Percentiles rank a stretch among this genome's conserved stretches.
These are phyloP conservation scores for Lutjanus erythropterus DNA, from an alignment of 2,113 vertebrate species.

Conservation along the genomic window DNA sequence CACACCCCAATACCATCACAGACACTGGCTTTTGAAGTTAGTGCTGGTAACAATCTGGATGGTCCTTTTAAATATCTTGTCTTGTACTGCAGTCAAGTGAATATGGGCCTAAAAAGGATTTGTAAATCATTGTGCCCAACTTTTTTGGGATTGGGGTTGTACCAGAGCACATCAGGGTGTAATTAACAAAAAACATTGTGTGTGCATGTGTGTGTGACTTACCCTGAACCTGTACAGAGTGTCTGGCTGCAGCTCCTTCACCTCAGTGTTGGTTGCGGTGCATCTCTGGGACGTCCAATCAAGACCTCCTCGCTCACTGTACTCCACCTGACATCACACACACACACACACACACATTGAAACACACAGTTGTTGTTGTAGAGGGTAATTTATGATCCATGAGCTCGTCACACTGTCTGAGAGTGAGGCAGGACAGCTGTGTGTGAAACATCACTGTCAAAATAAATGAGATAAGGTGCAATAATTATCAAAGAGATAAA, in stretches of 20 bases:
- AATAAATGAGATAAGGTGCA: not conserved
- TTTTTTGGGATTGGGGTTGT: too few species aligned
- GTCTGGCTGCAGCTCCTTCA: constrained; percentile 86
- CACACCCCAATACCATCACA: too few species aligned
- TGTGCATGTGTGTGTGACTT: constrained; percentile 62
- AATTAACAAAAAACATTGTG: not conserved
- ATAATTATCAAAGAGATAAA: not conserved
- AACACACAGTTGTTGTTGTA: not conserved
- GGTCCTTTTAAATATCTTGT: too few species aligned
- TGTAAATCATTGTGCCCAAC: too few species aligned
- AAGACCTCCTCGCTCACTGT: constrained; percentile 84
- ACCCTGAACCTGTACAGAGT: constrained; percentile 90
- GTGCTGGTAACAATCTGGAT: too few species aligned
- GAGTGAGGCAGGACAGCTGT: not conserved
- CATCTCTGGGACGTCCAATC: constrained; percentile 91
- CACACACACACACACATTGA: not conserved
- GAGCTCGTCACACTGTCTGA: not conserved
- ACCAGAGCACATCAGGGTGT: too few species aligned
- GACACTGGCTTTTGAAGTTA: too few species aligned
- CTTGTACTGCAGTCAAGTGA: too few species aligned
- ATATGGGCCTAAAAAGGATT: too few species aligned
- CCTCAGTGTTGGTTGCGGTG: constrained; percentile 81
- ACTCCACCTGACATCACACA: constrained; percentile 88
- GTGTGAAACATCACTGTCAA: not conserved
- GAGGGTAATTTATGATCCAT: not conserved